Percentiles rank a stretch among this genome's conserved stretches.
Evolutionary conservation across 1,140 invertebrate genomes (phyloP).

Genomic region (Drosophila nannoptera): DNA sequence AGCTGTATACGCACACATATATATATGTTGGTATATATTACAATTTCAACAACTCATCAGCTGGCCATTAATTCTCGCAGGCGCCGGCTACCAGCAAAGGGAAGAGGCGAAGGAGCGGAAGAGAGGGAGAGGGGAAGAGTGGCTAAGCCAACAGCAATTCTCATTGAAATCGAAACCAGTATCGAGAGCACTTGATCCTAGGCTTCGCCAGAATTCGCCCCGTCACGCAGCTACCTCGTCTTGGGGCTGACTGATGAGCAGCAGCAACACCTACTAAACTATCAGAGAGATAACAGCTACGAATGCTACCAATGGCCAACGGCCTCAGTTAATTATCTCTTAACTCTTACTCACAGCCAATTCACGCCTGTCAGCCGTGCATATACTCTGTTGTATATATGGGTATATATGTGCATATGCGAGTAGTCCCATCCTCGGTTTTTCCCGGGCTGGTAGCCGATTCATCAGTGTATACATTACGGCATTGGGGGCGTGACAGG

Average conservation of each 20-base stretch:
- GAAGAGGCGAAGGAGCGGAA: background rate
- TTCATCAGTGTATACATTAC: conserved; percentile 35
- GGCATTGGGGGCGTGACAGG: conserved; percentile 31
- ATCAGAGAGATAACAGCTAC: conserved; percentile 51
- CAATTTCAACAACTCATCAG: conserved; percentile 79
- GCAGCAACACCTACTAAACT: conserved; percentile 71
- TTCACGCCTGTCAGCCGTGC: conserved; percentile 46
- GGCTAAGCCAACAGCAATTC: conserved; percentile 11
- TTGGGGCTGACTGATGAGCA: conserved; percentile 19
- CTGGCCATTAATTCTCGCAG: conserved; percentile 69
- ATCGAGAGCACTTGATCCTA: conserved; percentile 23
- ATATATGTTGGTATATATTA: conserved; percentile 33
- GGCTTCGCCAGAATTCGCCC: conserved; percentile 26
- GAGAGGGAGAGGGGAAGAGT: background rate
- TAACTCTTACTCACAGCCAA: conserved; percentile 59
- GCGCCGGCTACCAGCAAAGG: conserved; percentile 53
- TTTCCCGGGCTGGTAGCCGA: conserved; percentile 21
- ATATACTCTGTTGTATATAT: background rate
- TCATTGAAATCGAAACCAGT: conserved; percentile 52
- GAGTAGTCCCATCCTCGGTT: background rate
- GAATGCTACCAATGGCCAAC: conserved; percentile 11
- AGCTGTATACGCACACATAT: background rate
- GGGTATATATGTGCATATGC: conserved; percentile 3
- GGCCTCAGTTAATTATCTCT: conserved; percentile 70
- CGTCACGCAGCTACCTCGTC: conserved; percentile 37